Evolutionary conservation across 2,797 vertebrate genomes (phyloP).

Genomic region (Hipposideros larvatus): DNA sequence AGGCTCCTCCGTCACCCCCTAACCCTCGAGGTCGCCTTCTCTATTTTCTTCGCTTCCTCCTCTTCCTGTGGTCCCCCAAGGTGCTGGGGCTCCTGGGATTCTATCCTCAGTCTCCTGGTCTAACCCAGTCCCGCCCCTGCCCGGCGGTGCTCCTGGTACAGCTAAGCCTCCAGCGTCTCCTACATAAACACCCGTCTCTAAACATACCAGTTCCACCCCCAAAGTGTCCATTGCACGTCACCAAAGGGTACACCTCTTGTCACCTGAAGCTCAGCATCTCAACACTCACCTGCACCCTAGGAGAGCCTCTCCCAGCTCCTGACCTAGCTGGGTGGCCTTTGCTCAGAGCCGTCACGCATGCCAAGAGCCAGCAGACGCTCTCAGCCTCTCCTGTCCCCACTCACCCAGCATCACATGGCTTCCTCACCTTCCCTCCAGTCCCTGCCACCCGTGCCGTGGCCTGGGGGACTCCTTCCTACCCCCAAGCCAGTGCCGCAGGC

Average conservation of each 20-base stretch:
- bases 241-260: background rate
- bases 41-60: no score
- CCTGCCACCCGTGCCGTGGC: background rate
- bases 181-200: fast-evolving
- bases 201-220: background rate
- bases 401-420: background rate
- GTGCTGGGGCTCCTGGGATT: fast-evolving
- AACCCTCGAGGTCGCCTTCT: background rate
- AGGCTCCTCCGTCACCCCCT: no score
- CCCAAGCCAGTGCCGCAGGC: no score
- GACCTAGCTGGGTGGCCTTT: fast-evolving
- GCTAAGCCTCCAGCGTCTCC: background rate
- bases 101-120: no score
- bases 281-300: background rate
- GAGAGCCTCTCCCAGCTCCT: background rate
- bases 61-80: background rate
- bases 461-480: background rate
- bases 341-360: background rate
- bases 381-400: background rate
- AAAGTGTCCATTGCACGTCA: background rate
- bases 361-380: background rate
- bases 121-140: no score
- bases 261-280: no score
- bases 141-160: fast-evolving
- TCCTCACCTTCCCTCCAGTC: background rate